These are phyloP conservation scores for Notoglanidium macrostoma DNA, from an alignment of 2,797 vertebrate species.

Conservation along the genomic window DNA sequence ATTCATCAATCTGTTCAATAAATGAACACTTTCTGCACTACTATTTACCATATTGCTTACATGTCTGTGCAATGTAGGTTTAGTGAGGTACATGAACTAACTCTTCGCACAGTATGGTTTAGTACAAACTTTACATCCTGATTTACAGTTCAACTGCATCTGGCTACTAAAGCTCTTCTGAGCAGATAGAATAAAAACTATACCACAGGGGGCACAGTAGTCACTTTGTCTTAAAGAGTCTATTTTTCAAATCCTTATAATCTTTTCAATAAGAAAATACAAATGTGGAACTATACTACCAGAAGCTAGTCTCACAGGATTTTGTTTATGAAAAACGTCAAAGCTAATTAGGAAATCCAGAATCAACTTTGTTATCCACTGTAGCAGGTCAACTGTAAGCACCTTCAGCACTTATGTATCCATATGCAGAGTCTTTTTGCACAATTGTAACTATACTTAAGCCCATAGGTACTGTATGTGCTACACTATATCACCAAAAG, in stretches of 20 bases:
- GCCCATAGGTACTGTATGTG: background rate
- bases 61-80: background rate
- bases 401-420: background rate
- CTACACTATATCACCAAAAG: background rate
- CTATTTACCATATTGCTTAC: background rate
- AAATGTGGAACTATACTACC: background rate
- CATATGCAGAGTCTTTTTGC: background rate
- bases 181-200: background rate
- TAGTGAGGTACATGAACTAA: background rate
- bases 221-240: background rate
- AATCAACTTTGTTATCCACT: background rate
- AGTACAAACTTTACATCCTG: background rate
- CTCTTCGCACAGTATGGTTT: background rate
- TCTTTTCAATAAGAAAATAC: background rate
- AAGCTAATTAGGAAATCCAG: background rate
- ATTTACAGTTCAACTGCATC: background rate
- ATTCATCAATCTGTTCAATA: background rate
- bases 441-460: background rate
- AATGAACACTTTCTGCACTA: background rate
- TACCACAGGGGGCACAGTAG: background rate
- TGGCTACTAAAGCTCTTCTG: background rate
- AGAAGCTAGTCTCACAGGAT: background rate
- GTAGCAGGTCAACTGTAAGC: background rate
- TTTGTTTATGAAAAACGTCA: background rate
- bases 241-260: background rate